Conservation (phyloP, 2,113 vertebrate species). For the Myodes glareolus region DNA sequence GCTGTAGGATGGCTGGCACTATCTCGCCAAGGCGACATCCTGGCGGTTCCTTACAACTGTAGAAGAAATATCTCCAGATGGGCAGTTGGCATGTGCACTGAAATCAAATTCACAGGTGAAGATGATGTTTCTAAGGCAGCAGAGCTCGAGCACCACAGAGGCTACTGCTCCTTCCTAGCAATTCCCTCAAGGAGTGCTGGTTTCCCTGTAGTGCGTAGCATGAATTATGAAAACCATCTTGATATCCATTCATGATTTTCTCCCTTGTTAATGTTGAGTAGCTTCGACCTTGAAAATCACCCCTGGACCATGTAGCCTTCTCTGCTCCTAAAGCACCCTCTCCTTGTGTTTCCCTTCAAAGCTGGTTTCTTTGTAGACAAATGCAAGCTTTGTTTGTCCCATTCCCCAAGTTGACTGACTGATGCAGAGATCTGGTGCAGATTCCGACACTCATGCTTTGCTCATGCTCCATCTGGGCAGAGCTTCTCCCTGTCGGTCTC, state of each 20-base stretch:
- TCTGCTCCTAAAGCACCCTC: background rate
- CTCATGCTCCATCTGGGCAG: background rate
- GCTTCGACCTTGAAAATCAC: background rate
- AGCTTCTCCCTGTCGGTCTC: background rate
- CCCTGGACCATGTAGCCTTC: background rate
- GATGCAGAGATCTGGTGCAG: fast-evolving
- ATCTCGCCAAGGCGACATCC: too few species aligned
- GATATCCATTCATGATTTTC: background rate
- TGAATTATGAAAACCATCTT: background rate
- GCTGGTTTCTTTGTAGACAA: background rate
- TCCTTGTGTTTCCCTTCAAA: background rate
- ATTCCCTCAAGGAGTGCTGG: conserved; percentile 9
- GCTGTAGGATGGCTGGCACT: too few species aligned
- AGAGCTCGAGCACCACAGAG: background rate
- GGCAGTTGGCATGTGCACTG: background rate
- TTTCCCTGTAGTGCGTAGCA: background rate
- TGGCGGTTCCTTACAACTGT: too few species aligned
- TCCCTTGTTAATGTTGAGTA: background rate
- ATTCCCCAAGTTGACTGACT: background rate
- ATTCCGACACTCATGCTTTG: background rate
- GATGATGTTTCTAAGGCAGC: background rate
- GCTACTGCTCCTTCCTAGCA: background rate
- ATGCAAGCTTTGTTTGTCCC: background rate
- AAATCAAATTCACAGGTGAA: background rate
- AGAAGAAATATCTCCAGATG: background rate